Evolutionary conservation across 1,140 invertebrate genomes (phyloP).

Genomic region (Heliconius congener): DNA sequence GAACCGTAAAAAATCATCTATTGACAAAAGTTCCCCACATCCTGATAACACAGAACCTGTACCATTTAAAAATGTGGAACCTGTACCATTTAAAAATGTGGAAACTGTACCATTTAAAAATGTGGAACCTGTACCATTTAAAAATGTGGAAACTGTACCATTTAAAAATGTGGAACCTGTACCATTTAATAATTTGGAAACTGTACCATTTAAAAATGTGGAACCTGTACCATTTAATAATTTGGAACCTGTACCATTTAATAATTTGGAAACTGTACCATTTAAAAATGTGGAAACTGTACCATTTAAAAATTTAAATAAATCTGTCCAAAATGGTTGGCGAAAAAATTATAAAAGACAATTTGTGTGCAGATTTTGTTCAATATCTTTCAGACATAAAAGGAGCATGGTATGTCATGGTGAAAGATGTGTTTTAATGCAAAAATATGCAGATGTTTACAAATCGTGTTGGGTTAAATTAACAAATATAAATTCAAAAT

Average conservation of each 20-base stretch:
- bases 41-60: background rate
- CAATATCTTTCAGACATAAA: constrained; percentile 39
- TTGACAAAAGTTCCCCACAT: background rate
- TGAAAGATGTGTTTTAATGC: constrained; percentile 32
- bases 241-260: background rate
- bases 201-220: background rate
- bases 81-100: background rate
- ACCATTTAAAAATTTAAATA: background rate
- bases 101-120: too few relatives aligned
- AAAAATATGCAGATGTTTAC: constrained; percentile 44
- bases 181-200: background rate
- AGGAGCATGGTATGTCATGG: constrained; percentile 42
- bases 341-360: constrained; percentile 46
- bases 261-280: background rate
- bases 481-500: constrained; percentile 51
- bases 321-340: background rate
- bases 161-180: too few relatives aligned
- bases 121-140: too few relatives aligned
- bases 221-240: too few relatives aligned
- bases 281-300: background rate
- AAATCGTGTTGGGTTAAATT: constrained; percentile 51
- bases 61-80: background rate
- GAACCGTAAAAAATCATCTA: background rate
- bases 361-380: constrained; percentile 57
- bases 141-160: background rate